Evolutionary conservation across 2,113 vertebrate species (phyloP).

Genomic region (Fregata magnificens): DNA sequence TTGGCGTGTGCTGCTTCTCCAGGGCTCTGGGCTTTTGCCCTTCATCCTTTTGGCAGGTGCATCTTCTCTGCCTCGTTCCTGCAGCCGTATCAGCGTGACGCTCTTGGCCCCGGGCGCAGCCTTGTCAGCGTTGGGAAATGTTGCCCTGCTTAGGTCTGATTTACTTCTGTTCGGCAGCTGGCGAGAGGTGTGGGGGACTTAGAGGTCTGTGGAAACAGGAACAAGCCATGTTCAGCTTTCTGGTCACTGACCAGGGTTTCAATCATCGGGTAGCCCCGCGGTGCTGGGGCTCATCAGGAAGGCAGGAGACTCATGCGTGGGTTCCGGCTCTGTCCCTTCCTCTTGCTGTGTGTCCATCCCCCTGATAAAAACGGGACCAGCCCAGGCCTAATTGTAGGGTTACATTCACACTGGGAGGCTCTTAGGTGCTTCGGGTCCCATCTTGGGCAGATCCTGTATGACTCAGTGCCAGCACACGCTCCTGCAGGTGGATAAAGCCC

Average conservation of each 20-base stretch:
- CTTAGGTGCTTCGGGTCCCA: background rate
- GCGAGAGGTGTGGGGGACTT: too few relatives aligned
- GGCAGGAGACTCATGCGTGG: rapidly evolving
- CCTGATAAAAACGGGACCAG: background rate
- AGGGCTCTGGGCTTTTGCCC: background rate
- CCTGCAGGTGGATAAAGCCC: background rate
- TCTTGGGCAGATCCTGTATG: background rate
- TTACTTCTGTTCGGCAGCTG: background rate
- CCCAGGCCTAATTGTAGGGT: background rate
- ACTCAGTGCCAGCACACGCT: background rate
- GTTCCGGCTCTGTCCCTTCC: background rate
- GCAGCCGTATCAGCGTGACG: rapidly evolving
- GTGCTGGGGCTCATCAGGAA: background rate
- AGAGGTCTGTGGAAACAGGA: background rate
- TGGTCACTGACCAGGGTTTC: background rate
- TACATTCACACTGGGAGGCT: background rate
- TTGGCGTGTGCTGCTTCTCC: background rate
- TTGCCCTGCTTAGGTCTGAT: background rate
- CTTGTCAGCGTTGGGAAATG: background rate
- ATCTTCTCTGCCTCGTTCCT: background rate
- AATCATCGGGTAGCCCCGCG: rapidly evolving
- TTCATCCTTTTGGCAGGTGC: background rate
- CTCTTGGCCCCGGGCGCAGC: background rate
- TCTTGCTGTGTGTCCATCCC: background rate
- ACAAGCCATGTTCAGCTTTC: background rate